Conservation (phyloP, 92 coral and sea anemone species). For the Phymanthus crucifer region DNA sequence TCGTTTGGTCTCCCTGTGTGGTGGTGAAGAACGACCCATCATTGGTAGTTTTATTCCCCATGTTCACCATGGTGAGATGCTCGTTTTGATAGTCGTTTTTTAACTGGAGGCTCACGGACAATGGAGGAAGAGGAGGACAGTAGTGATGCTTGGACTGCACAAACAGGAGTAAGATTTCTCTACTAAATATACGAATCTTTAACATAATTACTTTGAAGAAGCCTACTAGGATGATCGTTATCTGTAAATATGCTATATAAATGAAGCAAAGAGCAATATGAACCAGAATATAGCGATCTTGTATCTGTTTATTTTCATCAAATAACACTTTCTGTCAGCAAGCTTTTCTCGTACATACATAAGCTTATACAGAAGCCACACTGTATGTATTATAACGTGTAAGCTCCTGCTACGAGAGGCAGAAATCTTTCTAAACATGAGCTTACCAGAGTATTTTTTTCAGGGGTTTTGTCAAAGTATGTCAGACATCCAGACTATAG, state of each 20-base stretch:
- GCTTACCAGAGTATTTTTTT: too few species aligned
- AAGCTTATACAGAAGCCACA: too few species aligned
- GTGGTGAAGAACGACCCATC: too few species aligned
- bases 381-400: too few species aligned
- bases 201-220: background rate
- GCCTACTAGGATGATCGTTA: background rate
- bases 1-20: too few species aligned
- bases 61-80: too few species aligned
- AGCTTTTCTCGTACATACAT: too few species aligned
- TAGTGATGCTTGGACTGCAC: slow-evolving; percentile 40
- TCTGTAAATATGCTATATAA: background rate
- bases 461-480: background rate
- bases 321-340: too few species aligned
- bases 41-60: too few species aligned
- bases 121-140: slow-evolving; percentile 46
- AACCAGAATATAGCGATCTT: background rate
- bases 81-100: background rate
- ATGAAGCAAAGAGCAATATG: background rate
- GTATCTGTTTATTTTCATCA: too few species aligned
- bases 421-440: too few species aligned
- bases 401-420: too few species aligned
- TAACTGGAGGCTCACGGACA: background rate
- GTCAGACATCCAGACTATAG: slow-evolving; percentile 1
- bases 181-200: background rate
- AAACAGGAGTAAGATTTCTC: slow-evolving; percentile 28